Base-by-base conservation (phyloP, 2,113 vertebrate species). In the Cichladusa arquata region DNA sequence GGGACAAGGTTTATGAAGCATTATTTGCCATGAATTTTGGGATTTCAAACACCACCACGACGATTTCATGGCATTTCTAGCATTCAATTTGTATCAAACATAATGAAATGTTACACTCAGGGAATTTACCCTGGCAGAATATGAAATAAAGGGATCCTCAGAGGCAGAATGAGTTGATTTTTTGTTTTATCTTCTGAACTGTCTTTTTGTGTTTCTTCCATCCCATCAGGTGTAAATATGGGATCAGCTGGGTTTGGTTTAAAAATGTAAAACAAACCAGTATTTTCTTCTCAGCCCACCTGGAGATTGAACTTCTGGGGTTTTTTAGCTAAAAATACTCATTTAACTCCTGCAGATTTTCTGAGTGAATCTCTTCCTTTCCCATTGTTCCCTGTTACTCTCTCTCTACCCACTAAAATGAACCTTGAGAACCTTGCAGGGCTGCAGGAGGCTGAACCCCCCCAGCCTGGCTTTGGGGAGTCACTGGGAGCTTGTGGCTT, bases 171-270 rank as follows among this genome's bases (percentile, higher is more conserved):
- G 31, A 83, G 47, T 18, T 33, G 5, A 44, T 57, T 78, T 69
- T 73, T 62, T 54, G 11, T 29, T 81, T 83, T 81, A 11, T 40
- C 47, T 53, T 69, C 64, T 58, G 13, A 61, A 29, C 14, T 44
- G 44, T n/a, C 58, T 66, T 36, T 73, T 88, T 57, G 31, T 84
- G 54, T 44, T 73, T 48, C 91, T 92, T 57, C 78, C 90, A 13
- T 44, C 19, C 62, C 64, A 83, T 81, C 80, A 67, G 51, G n/a
- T 81, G 28, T 66, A n/a, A 71, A 29, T 84, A 71, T 92, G 50
- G 82, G 48, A 95, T 87, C 93, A 94, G 45, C 81, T 97, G 90
- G 19, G 61, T 31, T 40, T 60, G 33, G 57, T 23, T 95, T 83
- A 48, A 28, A 88, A 95, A 60, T n/a, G 57, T 50, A 58, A 86